Base-by-base conservation (phyloP, 2,797 vertebrate genomes). In the Notolabrus celidotus region DNA sequence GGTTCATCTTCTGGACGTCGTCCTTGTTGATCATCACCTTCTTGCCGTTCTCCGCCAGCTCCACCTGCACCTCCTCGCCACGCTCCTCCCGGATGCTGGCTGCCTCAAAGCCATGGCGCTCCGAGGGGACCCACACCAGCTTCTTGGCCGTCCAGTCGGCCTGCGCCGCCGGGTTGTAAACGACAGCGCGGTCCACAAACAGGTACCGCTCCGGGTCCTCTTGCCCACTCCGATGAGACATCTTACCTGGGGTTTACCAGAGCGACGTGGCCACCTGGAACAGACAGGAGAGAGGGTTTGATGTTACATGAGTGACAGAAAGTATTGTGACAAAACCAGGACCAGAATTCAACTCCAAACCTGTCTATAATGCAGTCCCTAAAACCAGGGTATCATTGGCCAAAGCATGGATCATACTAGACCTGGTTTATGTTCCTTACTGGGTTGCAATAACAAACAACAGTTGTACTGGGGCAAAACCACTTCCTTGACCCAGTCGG, bases 1-100 rank as follows among this genome's bases (percentile, higher is more conserved):
- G 97, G 92, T 99, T 99, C 97, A 99, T 99, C 94, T 99, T 99
- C 93, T 99, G 97, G 88, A 99, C 95, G 77, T 99, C 97, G 22
- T 99, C 97, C 90, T 98, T 99, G 92, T 95, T 97, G 90, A 99
- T 95, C 54, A 95, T 90, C 0, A 96, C 96, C 83, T 97, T 97
- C 93, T 98, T 98, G 2, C 96, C 96, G 0, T 98, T 99, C 90
- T 99, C 97, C 0, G 96, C 96, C 89, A 99, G 89, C 92, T 99
- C 97, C 41, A 98, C 94, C 88, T 95, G 70, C 42, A 97, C 96
- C 87, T 97, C 97, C 34, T 98, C 97, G 1, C 96, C 97, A 0
- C 95, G 94, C 83, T 99, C 97, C 74, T 98, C 97, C 41, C 95
- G 95, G 86, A 99, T 93, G 71, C 97, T 92, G 79, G 97, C 97